Evolutionary conservation across 2,888 invertebrate genomes (phyloP).

Genomic region (Caenorhabditis sp.): DNA sequence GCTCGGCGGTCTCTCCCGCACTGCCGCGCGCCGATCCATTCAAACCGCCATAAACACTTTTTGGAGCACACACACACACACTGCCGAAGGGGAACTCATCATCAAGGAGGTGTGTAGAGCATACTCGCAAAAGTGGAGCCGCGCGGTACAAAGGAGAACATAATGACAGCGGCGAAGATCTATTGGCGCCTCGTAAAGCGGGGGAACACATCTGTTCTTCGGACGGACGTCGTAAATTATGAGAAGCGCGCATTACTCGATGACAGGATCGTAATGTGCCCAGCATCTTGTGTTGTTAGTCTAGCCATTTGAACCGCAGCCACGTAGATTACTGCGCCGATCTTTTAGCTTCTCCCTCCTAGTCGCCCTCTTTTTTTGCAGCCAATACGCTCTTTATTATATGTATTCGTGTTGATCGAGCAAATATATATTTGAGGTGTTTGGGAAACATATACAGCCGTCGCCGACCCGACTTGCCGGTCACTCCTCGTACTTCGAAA

Average conservation of each 20-base stretch:
- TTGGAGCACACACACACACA: too few relatives aligned
- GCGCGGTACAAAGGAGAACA: conserved; percentile 1
- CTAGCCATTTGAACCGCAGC: too few relatives aligned
- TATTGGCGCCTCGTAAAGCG: conserved; percentile 19
- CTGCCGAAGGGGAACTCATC: conserved; percentile 26
- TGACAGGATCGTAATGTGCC: conserved; percentile 1
- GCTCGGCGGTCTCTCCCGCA: conserved; percentile 4
- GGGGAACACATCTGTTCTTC: conserved; percentile 14
- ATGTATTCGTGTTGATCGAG: conserved; percentile 48
- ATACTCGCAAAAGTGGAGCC: conserved; percentile 16
- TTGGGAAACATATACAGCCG: conserved; percentile 51
- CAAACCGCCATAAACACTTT: conserved; percentile 51
- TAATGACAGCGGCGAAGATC: too few relatives aligned
- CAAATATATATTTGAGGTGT: conserved; percentile 52
- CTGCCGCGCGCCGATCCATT: conserved; percentile 11
- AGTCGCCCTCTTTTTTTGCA: conserved; percentile 16
- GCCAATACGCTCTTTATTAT: conserved; percentile 37
- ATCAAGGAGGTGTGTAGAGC: conserved; percentile 27
- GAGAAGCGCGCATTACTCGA: background rate
- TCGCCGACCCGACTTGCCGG: conserved; percentile 5
- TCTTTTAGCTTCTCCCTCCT: background rate
- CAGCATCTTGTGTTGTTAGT: too few relatives aligned
- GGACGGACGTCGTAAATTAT: background rate
- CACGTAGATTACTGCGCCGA: too few relatives aligned
- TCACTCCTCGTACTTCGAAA: conserved; percentile 32